Percentiles rank a stretch among this genome's conserved stretches.
Conservation (phyloP, 2,888 invertebrate species). For the Drosophila kanekoi region DNA sequence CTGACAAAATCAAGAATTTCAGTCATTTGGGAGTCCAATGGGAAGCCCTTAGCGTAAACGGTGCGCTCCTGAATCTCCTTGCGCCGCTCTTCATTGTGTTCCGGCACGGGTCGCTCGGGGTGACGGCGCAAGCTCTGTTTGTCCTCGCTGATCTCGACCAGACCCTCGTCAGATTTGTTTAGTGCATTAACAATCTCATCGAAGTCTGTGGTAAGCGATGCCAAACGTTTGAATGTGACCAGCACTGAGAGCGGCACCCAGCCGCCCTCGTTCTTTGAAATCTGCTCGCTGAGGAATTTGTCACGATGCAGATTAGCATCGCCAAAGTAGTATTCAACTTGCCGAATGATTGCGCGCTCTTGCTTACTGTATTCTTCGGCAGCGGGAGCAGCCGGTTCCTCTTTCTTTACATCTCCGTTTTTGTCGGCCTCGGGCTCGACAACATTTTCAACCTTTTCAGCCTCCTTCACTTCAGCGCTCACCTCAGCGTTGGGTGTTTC, state of each 20-base stretch:
- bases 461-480: constrained; percentile 30
- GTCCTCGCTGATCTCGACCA: constrained; percentile 89
- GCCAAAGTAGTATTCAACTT: constrained; percentile 90
- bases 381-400: constrained; percentile 15
- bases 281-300: constrained; percentile 95
- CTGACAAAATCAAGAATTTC: constrained; percentile 91
- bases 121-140: constrained; percentile 89
- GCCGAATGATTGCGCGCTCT: constrained; percentile 89
- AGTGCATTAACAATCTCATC: constrained; percentile 91
- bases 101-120: constrained; percentile 90
- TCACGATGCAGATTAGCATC: constrained; percentile 96
- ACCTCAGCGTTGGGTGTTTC: constrained; percentile 51
- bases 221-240: constrained; percentile 94
- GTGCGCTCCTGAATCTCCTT: constrained; percentile 91
- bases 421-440: constrained; percentile 51
- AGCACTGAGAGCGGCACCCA: constrained; percentile 95
- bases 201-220: constrained; percentile 89
- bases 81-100: constrained; percentile 92
- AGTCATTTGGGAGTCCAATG: constrained; percentile 89
- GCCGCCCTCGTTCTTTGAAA: constrained; percentile 94
- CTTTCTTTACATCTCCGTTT: constrained; percentile 54
- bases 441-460: constrained; percentile 44
- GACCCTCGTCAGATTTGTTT: constrained; percentile 89
- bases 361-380: constrained; percentile 80
- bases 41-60: constrained; percentile 95